These are phyloP conservation scores for Hyperoplus immaculatus DNA, from an alignment of 2,797 vertebrate species.

Conservation along the genomic window DNA sequence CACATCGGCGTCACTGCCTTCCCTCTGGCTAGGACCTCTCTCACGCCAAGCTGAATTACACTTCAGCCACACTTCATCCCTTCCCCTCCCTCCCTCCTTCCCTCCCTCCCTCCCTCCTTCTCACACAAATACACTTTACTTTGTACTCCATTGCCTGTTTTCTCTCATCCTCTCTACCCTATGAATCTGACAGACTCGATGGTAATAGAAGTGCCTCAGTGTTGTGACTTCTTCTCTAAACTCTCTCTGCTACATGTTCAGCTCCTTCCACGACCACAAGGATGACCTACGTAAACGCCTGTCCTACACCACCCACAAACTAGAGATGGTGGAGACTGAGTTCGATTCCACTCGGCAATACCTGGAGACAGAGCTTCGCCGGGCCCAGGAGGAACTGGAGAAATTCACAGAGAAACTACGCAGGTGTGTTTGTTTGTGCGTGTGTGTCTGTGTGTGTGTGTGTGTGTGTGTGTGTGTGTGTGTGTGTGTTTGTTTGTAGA, in stretches of 20 bases:
- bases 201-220: slow-evolving; percentile 12
- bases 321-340: slow-evolving; percentile 96
- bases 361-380: slow-evolving; percentile 94
- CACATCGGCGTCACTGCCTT: slow-evolving; percentile 39
- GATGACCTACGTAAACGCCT: slow-evolving; percentile 96
- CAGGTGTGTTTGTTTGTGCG: slow-evolving; percentile 83
- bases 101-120: slow-evolving; percentile 13
- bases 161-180: neutral
- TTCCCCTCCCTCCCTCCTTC: slow-evolving; percentile 17
- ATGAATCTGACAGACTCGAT: slow-evolving; percentile 26
- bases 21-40: slow-evolving; percentile 46
- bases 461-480: slow-evolving; percentile 78
- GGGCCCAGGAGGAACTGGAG: slow-evolving; percentile 96
- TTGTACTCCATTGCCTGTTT: slow-evolving; percentile 21
- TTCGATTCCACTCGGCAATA: slow-evolving; percentile 95
- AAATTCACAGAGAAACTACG: slow-evolving; percentile 96
- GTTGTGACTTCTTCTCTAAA: slow-evolving; percentile 36
- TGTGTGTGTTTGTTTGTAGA: neutral
- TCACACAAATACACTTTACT: slow-evolving; percentile 37
- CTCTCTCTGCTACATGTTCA: slow-evolving; percentile 70
- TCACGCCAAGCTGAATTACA: slow-evolving; percentile 60
- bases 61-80: slow-evolving; percentile 50
- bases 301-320: slow-evolving; percentile 93
- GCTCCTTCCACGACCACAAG: slow-evolving; percentile 96
- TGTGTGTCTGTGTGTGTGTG: neutral